phyloP scores from a whole-genome alignment of 2,113 vertebrate species.

The Entosphenus tridentatus region DNA sequence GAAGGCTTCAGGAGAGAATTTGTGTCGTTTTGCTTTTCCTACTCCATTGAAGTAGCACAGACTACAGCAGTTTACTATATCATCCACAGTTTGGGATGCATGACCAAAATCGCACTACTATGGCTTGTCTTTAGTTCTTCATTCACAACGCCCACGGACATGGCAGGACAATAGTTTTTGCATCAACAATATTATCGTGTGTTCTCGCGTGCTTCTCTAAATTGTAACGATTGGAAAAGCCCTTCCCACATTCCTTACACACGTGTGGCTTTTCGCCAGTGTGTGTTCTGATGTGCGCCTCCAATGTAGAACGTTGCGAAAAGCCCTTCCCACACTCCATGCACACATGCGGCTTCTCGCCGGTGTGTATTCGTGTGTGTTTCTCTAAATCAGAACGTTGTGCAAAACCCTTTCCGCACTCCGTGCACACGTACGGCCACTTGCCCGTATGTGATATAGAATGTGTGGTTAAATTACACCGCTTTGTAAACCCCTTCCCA shows the following conservation, averaged over 20 bases:
- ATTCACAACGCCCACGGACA: no score
- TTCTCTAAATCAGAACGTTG: slow-evolving; percentile 19
- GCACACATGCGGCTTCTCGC: neutral
- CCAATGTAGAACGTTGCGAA: neutral
- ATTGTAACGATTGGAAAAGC: neutral
- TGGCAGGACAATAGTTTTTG: no score
- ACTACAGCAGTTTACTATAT: no score
- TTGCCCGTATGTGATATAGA: neutral
- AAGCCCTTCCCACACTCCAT: neutral
- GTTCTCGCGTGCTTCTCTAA: no score
- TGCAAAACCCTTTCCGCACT: slow-evolving; percentile 26
- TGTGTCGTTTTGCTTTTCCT: no score
- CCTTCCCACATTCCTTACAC: neutral
- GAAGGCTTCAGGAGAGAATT: no score
- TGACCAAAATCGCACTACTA: no score
- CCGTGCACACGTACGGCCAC: slow-evolving; percentile 14
- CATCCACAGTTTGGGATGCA: no score
- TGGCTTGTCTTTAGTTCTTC: no score
- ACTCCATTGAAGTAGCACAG: no score
- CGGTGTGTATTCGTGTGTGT: slow-evolving; percentile 5
- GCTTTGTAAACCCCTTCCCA: slow-evolving; percentile 1
- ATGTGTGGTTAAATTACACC: neutral
- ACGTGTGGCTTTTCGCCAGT: neutral
- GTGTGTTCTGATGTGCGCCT: slow-evolving; percentile 3
- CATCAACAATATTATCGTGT: no score